These are phyloP conservation scores for Aricia artaxerxes DNA, from an alignment of 2,888 invertebrate species.

Conservation along the genomic window DNA sequence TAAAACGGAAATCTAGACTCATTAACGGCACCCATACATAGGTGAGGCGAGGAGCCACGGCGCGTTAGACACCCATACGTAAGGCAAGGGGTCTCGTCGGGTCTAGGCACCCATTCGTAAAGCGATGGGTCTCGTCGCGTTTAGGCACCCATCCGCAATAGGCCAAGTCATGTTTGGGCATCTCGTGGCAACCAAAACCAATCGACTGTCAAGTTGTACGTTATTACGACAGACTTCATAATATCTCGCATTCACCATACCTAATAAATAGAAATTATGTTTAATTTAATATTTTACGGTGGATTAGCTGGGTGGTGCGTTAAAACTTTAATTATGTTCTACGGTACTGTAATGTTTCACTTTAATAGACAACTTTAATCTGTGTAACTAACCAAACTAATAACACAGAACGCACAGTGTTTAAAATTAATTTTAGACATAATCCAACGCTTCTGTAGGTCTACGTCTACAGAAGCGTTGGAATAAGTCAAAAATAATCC, in stretches of 20 bases:
- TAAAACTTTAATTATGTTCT: slow-evolving; percentile 15
- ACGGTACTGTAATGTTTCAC: not conserved
- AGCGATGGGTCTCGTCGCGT: not conserved
- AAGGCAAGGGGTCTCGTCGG: too few relatives aligned
- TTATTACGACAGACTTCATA: not conserved
- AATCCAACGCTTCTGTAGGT: not conserved
- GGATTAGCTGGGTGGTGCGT: not conserved
- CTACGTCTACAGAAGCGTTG: too few relatives aligned
- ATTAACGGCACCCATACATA: slow-evolving; percentile 70
- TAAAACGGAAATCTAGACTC: slow-evolving; percentile 73
- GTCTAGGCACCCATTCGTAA: not conserved
- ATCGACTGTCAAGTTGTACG: slow-evolving; percentile 21
- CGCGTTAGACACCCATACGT: slow-evolving; percentile 31
- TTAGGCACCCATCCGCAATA: not conserved
- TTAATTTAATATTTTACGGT: slow-evolving; percentile 14
- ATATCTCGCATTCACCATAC: not conserved
- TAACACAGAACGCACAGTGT: not conserved
- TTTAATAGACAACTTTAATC: slow-evolving; percentile 10
- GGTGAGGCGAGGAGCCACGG: slow-evolving; percentile 50
- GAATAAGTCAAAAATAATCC: not conserved
- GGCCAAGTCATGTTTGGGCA: slow-evolving; percentile 40
- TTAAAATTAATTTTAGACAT: not conserved
- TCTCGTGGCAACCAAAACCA: slow-evolving; percentile 38
- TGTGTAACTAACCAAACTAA: not conserved
- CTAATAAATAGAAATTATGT: slow-evolving; percentile 10